Conservation (phyloP, 2,888 invertebrate species). For the Trichogramma evanescens region DNA sequence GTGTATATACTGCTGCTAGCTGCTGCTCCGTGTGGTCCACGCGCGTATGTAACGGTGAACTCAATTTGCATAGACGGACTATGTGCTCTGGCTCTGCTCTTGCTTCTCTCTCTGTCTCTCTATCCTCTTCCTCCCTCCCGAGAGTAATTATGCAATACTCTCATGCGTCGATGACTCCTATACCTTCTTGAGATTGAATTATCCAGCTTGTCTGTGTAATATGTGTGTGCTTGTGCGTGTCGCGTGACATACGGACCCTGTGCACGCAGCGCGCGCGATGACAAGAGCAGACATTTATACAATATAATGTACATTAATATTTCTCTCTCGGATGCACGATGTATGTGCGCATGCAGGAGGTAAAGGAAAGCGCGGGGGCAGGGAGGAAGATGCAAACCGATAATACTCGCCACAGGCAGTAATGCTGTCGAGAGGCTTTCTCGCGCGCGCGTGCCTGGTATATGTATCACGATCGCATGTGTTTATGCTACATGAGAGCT, state of each 20-base stretch:
- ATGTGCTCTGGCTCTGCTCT: no score
- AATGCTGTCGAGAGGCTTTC: no score
- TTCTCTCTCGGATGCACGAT: not conserved
- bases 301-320: not conserved
- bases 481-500: no score
- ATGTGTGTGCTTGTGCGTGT: no score
- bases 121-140: not conserved
- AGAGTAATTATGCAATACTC: constrained; percentile 6
- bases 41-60: no score
- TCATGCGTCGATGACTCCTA: not conserved
- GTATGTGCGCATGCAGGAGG: not conserved
- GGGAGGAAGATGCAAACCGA: no score
- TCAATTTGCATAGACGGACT: no score
- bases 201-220: not conserved
- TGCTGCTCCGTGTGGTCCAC: no score
- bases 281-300: not conserved
- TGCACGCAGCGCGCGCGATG: not conserved
- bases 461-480: no score
- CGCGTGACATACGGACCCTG: not conserved
- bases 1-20: no score
- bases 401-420: no score
- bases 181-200: not conserved
- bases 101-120: not conserved
- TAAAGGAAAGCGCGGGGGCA: not conserved
- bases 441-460: no score